These are phyloP conservation scores for Crossaster papposus DNA, from an alignment of 53 echinoderm and acorn worm genomes.

Conservation along the genomic window DNA sequence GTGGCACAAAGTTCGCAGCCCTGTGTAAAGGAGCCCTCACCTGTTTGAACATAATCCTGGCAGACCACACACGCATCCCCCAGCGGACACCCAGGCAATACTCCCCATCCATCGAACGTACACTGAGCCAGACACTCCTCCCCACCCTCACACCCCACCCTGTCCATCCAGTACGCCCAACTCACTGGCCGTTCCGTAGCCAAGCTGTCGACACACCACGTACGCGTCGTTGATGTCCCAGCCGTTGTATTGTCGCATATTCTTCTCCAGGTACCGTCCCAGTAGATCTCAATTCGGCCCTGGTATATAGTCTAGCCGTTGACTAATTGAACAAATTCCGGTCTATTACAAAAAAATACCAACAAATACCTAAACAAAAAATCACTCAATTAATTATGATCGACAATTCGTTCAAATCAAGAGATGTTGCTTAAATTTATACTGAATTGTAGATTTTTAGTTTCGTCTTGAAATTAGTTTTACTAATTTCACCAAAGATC, in stretches of 20 bases:
- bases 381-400: too few relatives aligned
- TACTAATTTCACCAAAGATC: too few relatives aligned
- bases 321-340: slow-evolving; percentile 4
- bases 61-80: slow-evolving; percentile 31
- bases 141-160: slow-evolving; percentile 18
- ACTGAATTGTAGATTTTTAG: too few relatives aligned
- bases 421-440: too few relatives aligned
- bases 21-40: too few relatives aligned
- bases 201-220: slow-evolving; percentile 39
- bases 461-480: too few relatives aligned
- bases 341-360: not conserved
- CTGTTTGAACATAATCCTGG: slow-evolving; percentile 27
- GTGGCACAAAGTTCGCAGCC: too few relatives aligned
- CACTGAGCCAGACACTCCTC: slow-evolving; percentile 16
- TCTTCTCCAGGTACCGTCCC: slow-evolving; percentile 18
- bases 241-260: slow-evolving; percentile 6
- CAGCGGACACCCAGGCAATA: not conserved
- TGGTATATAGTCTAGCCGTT: slow-evolving; percentile 27
- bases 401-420: too few relatives aligned
- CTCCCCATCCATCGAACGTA: slow-evolving; percentile 21
- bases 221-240: slow-evolving; percentile 46
- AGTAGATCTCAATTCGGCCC: slow-evolving; percentile 10
- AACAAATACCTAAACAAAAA: too few relatives aligned
- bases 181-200: slow-evolving; percentile 43
- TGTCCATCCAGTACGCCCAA: slow-evolving; percentile 36